Conservation (phyloP, 2,113 vertebrate genomes). For the Vimba vimba region DNA sequence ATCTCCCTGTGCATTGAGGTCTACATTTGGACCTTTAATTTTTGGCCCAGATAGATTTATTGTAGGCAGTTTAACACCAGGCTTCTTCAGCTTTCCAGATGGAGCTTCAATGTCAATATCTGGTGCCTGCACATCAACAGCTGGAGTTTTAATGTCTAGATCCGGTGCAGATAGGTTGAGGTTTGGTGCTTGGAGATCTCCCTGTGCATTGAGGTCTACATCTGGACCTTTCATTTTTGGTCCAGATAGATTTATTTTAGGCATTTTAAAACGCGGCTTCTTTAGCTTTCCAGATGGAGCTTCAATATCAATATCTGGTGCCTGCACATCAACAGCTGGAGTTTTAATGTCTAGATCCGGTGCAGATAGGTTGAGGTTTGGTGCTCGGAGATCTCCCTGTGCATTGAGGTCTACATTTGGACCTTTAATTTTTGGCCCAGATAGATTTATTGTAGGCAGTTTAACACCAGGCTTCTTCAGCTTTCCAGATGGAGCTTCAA, state of each 20-base stretch:
- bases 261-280: slow-evolving; percentile 56
- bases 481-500: slow-evolving; percentile 51
- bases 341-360: slow-evolving; percentile 42
- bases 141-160: slow-evolving; percentile 54
- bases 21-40: slow-evolving; percentile 48
- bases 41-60: slow-evolving; percentile 28
- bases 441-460: slow-evolving; percentile 48
- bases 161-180: not conserved
- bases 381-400: slow-evolving; percentile 17
- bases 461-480: slow-evolving; percentile 56
- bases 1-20: slow-evolving; percentile 39
- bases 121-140: slow-evolving; percentile 58
- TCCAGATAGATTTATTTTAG: slow-evolving; percentile 32
- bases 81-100: slow-evolving; percentile 56
- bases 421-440: slow-evolving; percentile 42
- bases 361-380: slow-evolving; percentile 15
- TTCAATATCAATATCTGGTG: slow-evolving; percentile 56
- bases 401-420: slow-evolving; percentile 47
- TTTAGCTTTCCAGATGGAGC: slow-evolving; percentile 54
- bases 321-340: slow-evolving; percentile 58
- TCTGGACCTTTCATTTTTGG: slow-evolving; percentile 49
- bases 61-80: slow-evolving; percentile 55
- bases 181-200: slow-evolving; percentile 25
- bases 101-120: slow-evolving; percentile 52
- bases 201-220: slow-evolving; percentile 43